phyloP scores from a whole-genome alignment of 1,140 invertebrate genomes.

The Drosophila burlai region DNA sequence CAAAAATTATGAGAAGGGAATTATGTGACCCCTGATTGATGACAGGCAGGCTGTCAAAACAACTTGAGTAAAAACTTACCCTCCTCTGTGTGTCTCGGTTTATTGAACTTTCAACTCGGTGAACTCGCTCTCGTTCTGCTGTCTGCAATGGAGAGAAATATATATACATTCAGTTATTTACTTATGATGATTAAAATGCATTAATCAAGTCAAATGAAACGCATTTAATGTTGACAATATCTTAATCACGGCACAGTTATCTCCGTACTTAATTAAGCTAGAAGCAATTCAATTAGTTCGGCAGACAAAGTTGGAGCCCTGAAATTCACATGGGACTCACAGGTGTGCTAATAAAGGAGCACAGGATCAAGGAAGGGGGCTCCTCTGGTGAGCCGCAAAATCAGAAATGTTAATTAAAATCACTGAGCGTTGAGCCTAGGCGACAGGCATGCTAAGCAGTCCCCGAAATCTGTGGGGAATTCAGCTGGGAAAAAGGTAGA shows the following conservation, averaged over 20 bases:
- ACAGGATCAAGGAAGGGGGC: neutral
- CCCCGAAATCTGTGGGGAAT: slow-evolving; percentile 51
- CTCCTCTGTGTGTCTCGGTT: slow-evolving; percentile 26
- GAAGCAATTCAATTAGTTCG: slow-evolving; percentile 77
- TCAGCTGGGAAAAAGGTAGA: slow-evolving; percentile 8
- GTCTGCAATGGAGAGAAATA: slow-evolving; percentile 52
- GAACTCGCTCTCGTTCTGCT: slow-evolving; percentile 3
- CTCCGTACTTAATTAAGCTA: slow-evolving; percentile 69
- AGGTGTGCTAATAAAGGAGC: slow-evolving; percentile 71
- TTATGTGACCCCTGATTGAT: slow-evolving; percentile 21
- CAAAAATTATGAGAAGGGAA: slow-evolving; percentile 19
- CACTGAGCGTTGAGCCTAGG: slow-evolving; percentile 63
- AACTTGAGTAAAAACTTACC: slow-evolving; percentile 50
- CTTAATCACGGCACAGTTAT: slow-evolving; percentile 59
- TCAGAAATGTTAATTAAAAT: slow-evolving; percentile 84
- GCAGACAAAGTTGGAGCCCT: slow-evolving; percentile 48
- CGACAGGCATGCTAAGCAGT: slow-evolving; percentile 56
- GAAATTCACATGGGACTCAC: slow-evolving; percentile 35
- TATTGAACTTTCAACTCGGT: slow-evolving; percentile 41
- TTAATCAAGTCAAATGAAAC: slow-evolving; percentile 62
- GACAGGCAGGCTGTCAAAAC: slow-evolving; percentile 31
- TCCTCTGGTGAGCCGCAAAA: slow-evolving; percentile 63
- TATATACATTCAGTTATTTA: neutral
- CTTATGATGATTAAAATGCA: slow-evolving; percentile 47
- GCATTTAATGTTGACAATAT: slow-evolving; percentile 54